These are phyloP conservation scores for Sus scrofa DNA, from an alignment of 2,113 vertebrate species.

Conservation along the genomic window T2T-Sscrofa CM000814.6:33941001-33941500, in stretches of 20 bases:
- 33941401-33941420: background rate
- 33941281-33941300: background rate
- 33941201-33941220: constrained; percentile 62
- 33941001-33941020: background rate
- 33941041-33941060: background rate
- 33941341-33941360: background rate
- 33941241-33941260: background rate
- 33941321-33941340: background rate
- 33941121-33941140: background rate
- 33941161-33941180: constrained; percentile 46
- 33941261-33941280: background rate
- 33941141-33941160: background rate
- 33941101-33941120: background rate
- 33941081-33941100: background rate
- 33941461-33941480: background rate
- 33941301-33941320: background rate
- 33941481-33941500: background rate
- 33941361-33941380: background rate
- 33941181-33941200: background rate
- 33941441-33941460: background rate
- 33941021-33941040: constrained; percentile 33
- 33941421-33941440: background rate
- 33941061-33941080: background rate
- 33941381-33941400: background rate
- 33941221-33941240: background rate